Evolutionary conservation across 1,140 invertebrate genomes (phyloP).

Genomic region (Drosophila azteca): DNA sequence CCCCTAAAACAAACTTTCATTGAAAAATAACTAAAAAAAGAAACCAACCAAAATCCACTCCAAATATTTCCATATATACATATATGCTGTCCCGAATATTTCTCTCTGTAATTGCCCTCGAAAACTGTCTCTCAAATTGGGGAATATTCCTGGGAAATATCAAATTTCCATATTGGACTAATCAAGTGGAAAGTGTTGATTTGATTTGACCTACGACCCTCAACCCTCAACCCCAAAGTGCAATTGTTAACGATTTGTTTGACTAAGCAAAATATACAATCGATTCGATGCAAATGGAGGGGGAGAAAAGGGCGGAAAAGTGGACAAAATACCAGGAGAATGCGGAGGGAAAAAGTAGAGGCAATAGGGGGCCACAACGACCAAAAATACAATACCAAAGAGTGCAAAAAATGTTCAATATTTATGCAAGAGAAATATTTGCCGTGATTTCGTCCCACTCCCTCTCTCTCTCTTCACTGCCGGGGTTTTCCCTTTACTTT

Average conservation of each 20-base stretch:
- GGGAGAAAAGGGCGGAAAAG: constrained; percentile 12
- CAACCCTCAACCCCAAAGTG: constrained; percentile 19
- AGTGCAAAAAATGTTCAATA: constrained; percentile 43
- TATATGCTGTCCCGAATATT: constrained; percentile 8
- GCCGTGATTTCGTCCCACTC: constrained; percentile 47
- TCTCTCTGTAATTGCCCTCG: constrained; percentile 31
- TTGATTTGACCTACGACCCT: constrained; percentile 58
- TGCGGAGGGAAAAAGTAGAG: no score
- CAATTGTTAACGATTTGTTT: constrained; percentile 76
- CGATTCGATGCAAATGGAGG: background rate
- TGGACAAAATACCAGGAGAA: background rate
- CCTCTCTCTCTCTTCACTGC: background rate
- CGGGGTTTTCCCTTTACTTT: constrained; percentile 9
- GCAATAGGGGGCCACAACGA: background rate
- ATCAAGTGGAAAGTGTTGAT: constrained; percentile 64
- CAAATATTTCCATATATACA: background rate
- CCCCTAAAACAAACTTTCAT: no score
- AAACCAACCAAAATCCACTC: no score
- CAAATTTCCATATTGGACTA: constrained; percentile 52
- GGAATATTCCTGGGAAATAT: constrained; percentile 28
- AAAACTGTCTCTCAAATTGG: constrained; percentile 7
- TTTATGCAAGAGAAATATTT: constrained; percentile 73
- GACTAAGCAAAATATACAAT: constrained; percentile 25
- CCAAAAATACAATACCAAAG: constrained; percentile 1
- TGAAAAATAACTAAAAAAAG: no score